These are phyloP conservation scores for Drymodes brunneopygia DNA, from an alignment of 2,113 vertebrate species.

Conservation along the genomic window DNA sequence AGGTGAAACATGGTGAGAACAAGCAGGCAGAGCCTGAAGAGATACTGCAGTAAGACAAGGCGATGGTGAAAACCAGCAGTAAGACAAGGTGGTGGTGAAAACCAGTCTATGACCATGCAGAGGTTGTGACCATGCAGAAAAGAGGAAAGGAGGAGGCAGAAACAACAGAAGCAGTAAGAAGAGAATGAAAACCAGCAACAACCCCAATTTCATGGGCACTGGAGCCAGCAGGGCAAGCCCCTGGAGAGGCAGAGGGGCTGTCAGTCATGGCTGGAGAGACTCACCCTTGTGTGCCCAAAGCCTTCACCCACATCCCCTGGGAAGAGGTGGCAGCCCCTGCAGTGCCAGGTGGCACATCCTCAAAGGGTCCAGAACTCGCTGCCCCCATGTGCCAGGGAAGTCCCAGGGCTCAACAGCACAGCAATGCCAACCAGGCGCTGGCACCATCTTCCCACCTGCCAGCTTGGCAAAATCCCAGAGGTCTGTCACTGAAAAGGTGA, in stretches of 20 bases:
- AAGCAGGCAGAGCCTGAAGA: background rate
- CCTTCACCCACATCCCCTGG: background rate
- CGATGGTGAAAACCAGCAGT: background rate
- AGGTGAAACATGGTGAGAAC: fast-evolving
- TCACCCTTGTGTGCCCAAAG: fast-evolving
- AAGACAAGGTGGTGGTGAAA: background rate
- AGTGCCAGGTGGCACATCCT: background rate
- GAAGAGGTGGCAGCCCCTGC: background rate
- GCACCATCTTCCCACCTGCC: background rate
- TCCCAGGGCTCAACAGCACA: fast-evolving
- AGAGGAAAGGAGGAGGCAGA: background rate
- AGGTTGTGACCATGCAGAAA: background rate
- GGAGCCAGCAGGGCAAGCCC: background rate
- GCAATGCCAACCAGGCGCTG: background rate
- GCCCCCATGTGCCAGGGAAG: background rate
- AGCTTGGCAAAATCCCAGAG: background rate
- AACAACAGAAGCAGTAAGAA: background rate
- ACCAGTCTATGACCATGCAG: no score
- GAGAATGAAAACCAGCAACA: background rate
- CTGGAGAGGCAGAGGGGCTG: background rate
- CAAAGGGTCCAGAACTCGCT: fast-evolving
- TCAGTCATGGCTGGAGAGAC: background rate
- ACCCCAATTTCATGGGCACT: fast-evolving
- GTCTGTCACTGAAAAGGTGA: background rate
- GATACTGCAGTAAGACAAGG: background rate